A percentile compares a stretch with the other conserved stretches of the same genome.
These are phyloP conservation scores for Palaemon carinicauda DNA, from an alignment of 1,140 invertebrate genomes.

Conservation along the genomic window DNA sequence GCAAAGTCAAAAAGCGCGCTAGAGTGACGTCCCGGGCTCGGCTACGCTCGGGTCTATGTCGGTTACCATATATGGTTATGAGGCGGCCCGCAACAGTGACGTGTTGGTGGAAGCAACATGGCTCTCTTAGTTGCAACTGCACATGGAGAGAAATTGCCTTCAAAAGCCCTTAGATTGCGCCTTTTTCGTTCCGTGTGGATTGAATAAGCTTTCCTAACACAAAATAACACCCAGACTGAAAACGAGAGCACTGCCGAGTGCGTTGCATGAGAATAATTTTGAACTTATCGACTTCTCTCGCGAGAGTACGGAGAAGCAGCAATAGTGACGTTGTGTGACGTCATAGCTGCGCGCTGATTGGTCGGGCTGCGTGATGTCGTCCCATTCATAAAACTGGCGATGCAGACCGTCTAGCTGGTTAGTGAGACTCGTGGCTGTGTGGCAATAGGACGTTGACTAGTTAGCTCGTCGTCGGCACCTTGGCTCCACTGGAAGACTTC, in stretches of 20 bases:
- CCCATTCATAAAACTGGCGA: conserved; percentile 53
- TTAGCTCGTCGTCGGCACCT: conserved; percentile 9
- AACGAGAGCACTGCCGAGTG: background rate
- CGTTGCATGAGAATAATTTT: conserved; percentile 33
- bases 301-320: conserved; percentile 31
- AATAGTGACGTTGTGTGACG: conserved; percentile 43
- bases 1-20: background rate
- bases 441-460: conserved; percentile 30
- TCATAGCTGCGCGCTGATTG: conserved; percentile 35
- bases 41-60: conserved; percentile 47
- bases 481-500: conserved; percentile 48
- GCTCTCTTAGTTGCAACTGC: background rate
- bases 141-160: conserved; percentile 19
- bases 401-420: conserved; percentile 29
- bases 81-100: conserved; percentile 51
- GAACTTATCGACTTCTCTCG: conserved; percentile 46
- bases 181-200: background rate
- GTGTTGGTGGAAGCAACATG: conserved; percentile 27
- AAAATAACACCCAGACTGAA: background rate
- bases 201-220: background rate
- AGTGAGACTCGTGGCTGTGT: conserved; percentile 53
- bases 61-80: conserved; percentile 60
- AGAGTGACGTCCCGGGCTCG: conserved; percentile 37
- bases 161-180: background rate
- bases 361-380: background rate